These are phyloP conservation scores for Syrista parreyssii DNA, from an alignment of 2,888 invertebrate species.

Conservation along the genomic window DNA sequence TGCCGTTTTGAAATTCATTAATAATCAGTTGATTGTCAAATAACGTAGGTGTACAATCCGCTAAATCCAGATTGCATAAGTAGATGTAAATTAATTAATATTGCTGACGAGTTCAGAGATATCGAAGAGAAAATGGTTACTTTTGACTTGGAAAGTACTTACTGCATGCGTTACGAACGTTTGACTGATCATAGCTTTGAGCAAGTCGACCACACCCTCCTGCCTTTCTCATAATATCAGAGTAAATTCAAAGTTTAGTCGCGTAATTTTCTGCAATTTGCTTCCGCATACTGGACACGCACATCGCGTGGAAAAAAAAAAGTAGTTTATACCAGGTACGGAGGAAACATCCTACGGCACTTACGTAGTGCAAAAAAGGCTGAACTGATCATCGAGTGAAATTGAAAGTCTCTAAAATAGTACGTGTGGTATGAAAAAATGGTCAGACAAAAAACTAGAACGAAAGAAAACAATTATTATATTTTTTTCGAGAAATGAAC, in stretches of 20 bases:
- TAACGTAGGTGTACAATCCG: neutral
- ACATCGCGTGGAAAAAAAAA: neutral
- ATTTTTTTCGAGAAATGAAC: neutral
- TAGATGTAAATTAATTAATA: neutral
- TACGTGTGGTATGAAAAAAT: neutral
- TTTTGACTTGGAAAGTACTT: constrained; percentile 37
- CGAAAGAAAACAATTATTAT: neutral
- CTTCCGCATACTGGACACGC: constrained; percentile 10
- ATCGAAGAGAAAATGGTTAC: neutral
- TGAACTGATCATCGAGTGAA: neutral
- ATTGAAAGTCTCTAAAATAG: neutral
- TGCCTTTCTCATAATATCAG: constrained; percentile 28
- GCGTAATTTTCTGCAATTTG: constrained; percentile 8
- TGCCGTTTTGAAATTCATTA: neutral
- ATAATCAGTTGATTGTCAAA: neutral
- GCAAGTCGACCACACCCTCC: constrained; percentile 46
- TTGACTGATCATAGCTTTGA: constrained; percentile 34
- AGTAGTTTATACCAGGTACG: neutral
- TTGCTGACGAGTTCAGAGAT: neutral
- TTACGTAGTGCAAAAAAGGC: neutral
- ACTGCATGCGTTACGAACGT: constrained; percentile 35
- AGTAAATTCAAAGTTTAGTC: constrained; percentile 14
- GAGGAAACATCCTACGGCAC: neutral
- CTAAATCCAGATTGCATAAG: neutral
- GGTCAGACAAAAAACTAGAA: constrained; percentile 1